A percentile compares a stretch with the other conserved stretches of the same genome.
Evolutionary conservation across 92 coral and sea anemone genomes (phyloP).

Genomic region (Palythoa grandis): DNA sequence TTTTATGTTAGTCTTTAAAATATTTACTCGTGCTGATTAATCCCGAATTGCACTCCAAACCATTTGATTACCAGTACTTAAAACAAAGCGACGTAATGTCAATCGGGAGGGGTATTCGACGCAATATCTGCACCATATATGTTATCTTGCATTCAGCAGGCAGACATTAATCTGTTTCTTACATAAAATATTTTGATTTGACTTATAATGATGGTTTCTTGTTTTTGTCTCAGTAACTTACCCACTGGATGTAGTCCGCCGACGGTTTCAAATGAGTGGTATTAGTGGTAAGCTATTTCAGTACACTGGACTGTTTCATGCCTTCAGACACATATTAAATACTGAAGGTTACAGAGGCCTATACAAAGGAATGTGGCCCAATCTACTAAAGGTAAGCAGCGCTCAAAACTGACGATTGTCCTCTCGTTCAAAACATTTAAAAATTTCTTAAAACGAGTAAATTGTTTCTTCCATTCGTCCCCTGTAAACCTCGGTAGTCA

Average conservation of each 20-base stretch:
- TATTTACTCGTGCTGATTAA: too few relatives aligned
- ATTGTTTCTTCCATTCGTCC: too few relatives aligned
- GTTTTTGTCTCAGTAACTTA: conserved; percentile 67
- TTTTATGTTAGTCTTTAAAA: too few relatives aligned
- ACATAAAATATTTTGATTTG: background rate
- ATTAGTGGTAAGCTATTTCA: conserved; percentile 71
- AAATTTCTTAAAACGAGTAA: background rate
- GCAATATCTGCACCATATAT: too few relatives aligned
- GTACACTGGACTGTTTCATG: conserved; percentile 75
- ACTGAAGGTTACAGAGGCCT: conserved; percentile 79
- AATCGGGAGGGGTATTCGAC: too few relatives aligned
- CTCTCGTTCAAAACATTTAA: background rate
- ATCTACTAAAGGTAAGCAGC: conserved; percentile 70
- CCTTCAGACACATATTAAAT: conserved; percentile 64
- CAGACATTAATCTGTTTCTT: too few relatives aligned
- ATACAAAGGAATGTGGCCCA: conserved; percentile 91
- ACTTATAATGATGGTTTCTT: background rate
- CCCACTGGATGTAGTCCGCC: conserved; percentile 88
- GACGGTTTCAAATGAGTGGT: conserved; percentile 91
- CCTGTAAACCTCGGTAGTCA: too few relatives aligned
- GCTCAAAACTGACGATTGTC: too few relatives aligned
- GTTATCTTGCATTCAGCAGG: too few relatives aligned
- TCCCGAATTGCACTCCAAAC: too few relatives aligned
- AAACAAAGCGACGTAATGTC: too few relatives aligned
- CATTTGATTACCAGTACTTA: too few relatives aligned